phyloP scores from a whole-genome alignment of 2,888 invertebrate genomes.

The Brachynemurus nebulosus region DNA sequence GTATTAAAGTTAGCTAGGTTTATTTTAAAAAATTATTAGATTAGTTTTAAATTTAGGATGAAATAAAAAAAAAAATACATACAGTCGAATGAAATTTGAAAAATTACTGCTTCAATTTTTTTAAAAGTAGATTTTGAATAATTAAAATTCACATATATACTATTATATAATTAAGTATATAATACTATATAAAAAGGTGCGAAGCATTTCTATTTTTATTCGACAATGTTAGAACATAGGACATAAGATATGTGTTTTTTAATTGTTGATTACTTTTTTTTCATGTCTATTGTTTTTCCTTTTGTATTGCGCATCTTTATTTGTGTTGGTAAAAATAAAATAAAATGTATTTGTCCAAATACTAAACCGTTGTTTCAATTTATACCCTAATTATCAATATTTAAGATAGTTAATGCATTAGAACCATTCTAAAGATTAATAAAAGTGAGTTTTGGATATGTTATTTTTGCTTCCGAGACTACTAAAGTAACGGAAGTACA shows the following conservation, averaged over 20 bases:
- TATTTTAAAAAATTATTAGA: constrained; percentile 7
- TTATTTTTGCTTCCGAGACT: too few species aligned
- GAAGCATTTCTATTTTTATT: constrained; percentile 9
- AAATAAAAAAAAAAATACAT: background rate
- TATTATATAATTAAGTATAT: background rate
- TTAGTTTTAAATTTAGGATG: constrained; percentile 4
- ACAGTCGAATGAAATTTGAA: constrained; percentile 1
- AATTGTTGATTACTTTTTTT: constrained; percentile 8
- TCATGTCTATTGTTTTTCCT: constrained; percentile 8
- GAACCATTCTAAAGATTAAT: too few species aligned
- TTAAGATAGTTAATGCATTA: too few species aligned
- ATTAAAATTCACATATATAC: background rate
- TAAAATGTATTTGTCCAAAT: constrained; percentile 12
- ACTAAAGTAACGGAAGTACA: too few species aligned
- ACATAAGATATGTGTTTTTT: constrained; percentile 10
- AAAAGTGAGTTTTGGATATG: too few species aligned
- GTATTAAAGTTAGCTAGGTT: constrained; percentile 9
- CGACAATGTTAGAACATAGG: constrained; percentile 9
- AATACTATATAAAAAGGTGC: background rate
- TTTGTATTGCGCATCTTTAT: constrained; percentile 12
- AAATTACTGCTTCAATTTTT: background rate
- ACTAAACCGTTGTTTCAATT: too few species aligned
- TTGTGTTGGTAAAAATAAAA: constrained; percentile 12
- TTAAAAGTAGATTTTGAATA: background rate
- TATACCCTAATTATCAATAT: too few species aligned